Conservation (phyloP, 2,113 vertebrate species). For the Bambusicola thoracicus region DNA sequence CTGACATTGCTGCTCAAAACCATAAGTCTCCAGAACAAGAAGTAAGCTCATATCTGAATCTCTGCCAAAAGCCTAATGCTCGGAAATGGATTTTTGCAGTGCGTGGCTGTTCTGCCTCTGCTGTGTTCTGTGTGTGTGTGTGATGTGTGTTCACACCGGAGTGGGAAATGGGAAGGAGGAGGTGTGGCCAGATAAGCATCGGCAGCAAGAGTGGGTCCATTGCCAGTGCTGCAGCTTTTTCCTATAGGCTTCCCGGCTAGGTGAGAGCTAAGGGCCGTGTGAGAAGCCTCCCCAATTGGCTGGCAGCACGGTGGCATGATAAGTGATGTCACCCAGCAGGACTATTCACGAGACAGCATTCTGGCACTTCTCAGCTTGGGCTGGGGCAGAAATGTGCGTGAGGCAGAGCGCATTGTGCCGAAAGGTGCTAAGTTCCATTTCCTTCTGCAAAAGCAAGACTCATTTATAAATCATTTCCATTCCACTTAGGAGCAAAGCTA, state of each 20-base stretch:
- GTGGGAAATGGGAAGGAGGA: not conserved
- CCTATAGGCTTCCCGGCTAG: slow-evolving; percentile 15
- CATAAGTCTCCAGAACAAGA: rapidly evolving
- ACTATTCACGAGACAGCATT: not conserved
- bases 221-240: rapidly evolving
- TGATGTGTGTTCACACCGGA: rapidly evolving
- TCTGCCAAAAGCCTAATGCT: rapidly evolving
- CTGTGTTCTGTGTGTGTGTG: not conserved
- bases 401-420: not conserved
- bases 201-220: rapidly evolving
- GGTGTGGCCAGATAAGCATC: not conserved
- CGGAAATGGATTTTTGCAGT: rapidly evolving
- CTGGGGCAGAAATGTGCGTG: not conserved
- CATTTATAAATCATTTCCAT: rapidly evolving
- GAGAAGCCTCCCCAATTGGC: slow-evolving; percentile 39
- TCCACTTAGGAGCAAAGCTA: not conserved
- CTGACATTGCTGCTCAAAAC: not conserved
- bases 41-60: not conserved
- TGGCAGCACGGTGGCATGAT: slow-evolving; percentile 1
- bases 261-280: not conserved
- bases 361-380: not conserved
- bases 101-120: rapidly evolving
- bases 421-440: not conserved
- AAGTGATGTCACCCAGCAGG: slow-evolving; percentile 55
- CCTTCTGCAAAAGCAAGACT: not conserved